Conservation (phyloP, 2,113 vertebrate species). For the Charadrius vociferus region DNA sequence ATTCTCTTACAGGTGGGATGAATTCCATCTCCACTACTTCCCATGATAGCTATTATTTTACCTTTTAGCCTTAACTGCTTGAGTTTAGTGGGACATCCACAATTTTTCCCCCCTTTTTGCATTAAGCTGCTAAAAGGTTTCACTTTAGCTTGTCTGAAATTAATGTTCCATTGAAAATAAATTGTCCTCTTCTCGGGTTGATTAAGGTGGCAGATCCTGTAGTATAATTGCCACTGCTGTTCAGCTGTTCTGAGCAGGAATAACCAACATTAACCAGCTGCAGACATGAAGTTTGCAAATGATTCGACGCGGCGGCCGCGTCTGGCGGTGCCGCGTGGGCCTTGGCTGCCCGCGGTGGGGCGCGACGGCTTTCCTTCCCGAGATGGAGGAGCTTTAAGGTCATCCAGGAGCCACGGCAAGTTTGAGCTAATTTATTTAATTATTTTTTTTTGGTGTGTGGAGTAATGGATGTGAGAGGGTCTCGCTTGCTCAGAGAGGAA, state of each 20-base stretch:
- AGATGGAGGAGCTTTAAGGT: neutral
- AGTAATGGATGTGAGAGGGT: neutral
- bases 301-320: fast-evolving
- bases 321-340: fast-evolving
- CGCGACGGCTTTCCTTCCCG: fast-evolving
- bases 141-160: constrained; percentile 3
- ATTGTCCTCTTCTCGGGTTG: neutral
- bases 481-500: neutral
- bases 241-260: neutral
- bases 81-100: neutral
- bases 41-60: neutral
- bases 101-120: neutral
- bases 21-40: neutral
- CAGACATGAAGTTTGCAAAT: neutral
- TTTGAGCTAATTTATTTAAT: too few species aligned
- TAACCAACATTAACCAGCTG: neutral
- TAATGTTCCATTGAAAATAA: constrained; percentile 1
- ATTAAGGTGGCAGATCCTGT: neutral
- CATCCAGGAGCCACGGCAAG: neutral
- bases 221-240: neutral
- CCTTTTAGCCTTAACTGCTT: neutral
- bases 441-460: neutral
- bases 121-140: constrained; percentile 17
- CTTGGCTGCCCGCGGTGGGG: neutral
- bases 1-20: neutral